Conservation (phyloP, 2,888 invertebrate species). For the Chrysomela aeneicollis region DNA sequence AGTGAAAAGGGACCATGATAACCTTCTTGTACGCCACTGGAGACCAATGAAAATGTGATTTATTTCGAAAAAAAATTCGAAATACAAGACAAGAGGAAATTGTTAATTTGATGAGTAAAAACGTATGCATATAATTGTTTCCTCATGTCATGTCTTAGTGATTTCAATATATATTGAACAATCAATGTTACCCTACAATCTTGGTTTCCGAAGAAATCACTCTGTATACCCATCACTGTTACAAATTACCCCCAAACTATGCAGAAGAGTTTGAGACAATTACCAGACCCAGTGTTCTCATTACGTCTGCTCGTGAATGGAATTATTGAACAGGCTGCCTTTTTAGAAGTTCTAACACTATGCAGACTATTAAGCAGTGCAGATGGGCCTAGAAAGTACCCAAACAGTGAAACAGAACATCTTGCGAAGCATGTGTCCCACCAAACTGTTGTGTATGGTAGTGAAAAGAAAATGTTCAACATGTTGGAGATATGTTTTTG, state of each 20-base stretch:
- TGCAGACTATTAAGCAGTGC: constrained; percentile 47
- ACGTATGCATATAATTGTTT: too few relatives aligned
- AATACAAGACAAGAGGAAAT: too few relatives aligned
- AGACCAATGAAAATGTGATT: too few relatives aligned
- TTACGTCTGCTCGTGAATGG: constrained; percentile 49
- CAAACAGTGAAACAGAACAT: constrained; percentile 44
- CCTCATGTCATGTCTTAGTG: too few relatives aligned
- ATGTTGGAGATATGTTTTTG: constrained; percentile 14
- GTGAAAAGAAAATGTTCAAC: constrained; percentile 31
- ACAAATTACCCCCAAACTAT: constrained; percentile 13
- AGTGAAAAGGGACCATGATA: too few relatives aligned
- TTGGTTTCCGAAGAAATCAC: too few relatives aligned
- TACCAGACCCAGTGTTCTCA: constrained; percentile 39
- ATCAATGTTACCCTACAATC: too few relatives aligned
- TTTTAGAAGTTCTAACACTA: constrained; percentile 49
- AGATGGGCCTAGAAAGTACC: constrained; percentile 45
- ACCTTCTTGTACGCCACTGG: too few relatives aligned
- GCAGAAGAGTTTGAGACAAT: constrained; percentile 37
- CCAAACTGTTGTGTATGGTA: constrained; percentile 27
- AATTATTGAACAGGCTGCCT: constrained; percentile 50
- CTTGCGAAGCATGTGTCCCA: constrained; percentile 33
- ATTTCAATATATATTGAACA: too few relatives aligned
- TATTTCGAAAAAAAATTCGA: too few relatives aligned
- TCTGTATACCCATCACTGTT: constrained; percentile 14
- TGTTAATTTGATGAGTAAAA: too few relatives aligned